These are phyloP conservation scores for Fissipunctia ypsillon DNA, from an alignment of 2,888 invertebrate genomes.

Conservation along the genomic window DNA sequence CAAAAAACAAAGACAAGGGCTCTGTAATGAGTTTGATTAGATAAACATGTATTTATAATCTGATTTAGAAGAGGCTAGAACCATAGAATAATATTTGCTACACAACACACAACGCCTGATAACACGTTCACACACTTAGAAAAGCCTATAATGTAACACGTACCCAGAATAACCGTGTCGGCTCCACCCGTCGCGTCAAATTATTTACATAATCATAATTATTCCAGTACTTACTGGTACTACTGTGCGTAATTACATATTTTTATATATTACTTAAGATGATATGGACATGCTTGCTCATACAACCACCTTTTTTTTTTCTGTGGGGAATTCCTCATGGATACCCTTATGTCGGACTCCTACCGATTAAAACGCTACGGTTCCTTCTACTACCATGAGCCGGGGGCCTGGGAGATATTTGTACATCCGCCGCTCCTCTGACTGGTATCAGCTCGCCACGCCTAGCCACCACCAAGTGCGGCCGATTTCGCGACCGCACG, in stretches of 20 bases:
- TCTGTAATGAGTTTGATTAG: slow-evolving; percentile 39
- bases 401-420: background rate
- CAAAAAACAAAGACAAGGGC: slow-evolving; percentile 16
- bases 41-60: slow-evolving; percentile 46
- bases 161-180: slow-evolving; percentile 3
- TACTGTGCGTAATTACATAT: slow-evolving; percentile 22
- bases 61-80: slow-evolving; percentile 48
- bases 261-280: slow-evolving; percentile 19
- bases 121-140: slow-evolving; percentile 28
- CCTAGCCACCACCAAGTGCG: background rate
- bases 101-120: slow-evolving; percentile 22
- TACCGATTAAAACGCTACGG: too few species aligned
- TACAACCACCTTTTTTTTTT: background rate
- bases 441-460: background rate
- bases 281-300: background rate
- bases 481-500: too few species aligned
- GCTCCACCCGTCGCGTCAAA: slow-evolving; percentile 24
- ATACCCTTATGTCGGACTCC: background rate
- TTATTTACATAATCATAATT: slow-evolving; percentile 27
- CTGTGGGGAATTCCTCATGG: background rate
- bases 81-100: slow-evolving; percentile 3
- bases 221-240: too few species aligned
- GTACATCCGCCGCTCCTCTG: background rate
- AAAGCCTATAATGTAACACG: slow-evolving; percentile 8
- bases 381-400: background rate